A percentile compares a stretch with the other conserved stretches of the same genome.
phyloP scores from a whole-genome alignment of 2,888 invertebrate species.

The Andrena fulva region DNA sequence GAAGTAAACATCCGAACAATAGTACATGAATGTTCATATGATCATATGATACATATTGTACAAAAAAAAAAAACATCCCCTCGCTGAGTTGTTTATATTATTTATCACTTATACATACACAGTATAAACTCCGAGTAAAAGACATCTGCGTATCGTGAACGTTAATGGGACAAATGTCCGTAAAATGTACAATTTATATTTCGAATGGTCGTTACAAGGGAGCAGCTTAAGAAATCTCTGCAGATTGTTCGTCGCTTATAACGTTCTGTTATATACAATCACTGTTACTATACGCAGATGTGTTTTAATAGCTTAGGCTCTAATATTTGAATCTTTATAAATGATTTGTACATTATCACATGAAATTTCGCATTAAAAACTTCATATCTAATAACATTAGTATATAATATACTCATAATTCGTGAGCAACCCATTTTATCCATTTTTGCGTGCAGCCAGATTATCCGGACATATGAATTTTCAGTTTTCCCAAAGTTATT shows the following conservation, averaged over 20 bases:
- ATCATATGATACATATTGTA: conserved; percentile 79
- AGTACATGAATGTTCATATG: conserved; percentile 71
- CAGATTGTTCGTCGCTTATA: conserved; percentile 26
- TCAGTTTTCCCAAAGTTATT: conserved; percentile 11
- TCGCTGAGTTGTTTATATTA: conserved; percentile 71
- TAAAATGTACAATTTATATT: conserved; percentile 37
- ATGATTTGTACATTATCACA: conserved; percentile 80
- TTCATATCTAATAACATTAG: conserved; percentile 72
- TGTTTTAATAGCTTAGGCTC: conserved; percentile 70
- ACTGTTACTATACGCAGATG: conserved; percentile 69
- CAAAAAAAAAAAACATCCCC: conserved; percentile 77
- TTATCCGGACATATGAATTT: conserved; percentile 25
- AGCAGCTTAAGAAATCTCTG: conserved; percentile 13
- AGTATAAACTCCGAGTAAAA: conserved; percentile 64
- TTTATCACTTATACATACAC: conserved; percentile 68
- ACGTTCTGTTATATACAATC: conserved; percentile 38
- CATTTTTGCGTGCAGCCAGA: conserved; percentile 21
- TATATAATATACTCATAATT: conserved; percentile 71
- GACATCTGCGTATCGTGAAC: conserved; percentile 61
- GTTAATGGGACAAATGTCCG: conserved; percentile 14
- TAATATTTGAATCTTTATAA: conserved; percentile 72
- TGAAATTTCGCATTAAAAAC: conserved; percentile 76
- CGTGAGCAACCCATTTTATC: conserved; percentile 71
- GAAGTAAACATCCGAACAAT: conserved; percentile 71
- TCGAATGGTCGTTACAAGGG: conserved; percentile 16